A percentile compares a stretch with the other conserved stretches of the same genome.
phyloP scores from a whole-genome alignment of 2,888 invertebrate species.

The Xiphydria camelus region DNA sequence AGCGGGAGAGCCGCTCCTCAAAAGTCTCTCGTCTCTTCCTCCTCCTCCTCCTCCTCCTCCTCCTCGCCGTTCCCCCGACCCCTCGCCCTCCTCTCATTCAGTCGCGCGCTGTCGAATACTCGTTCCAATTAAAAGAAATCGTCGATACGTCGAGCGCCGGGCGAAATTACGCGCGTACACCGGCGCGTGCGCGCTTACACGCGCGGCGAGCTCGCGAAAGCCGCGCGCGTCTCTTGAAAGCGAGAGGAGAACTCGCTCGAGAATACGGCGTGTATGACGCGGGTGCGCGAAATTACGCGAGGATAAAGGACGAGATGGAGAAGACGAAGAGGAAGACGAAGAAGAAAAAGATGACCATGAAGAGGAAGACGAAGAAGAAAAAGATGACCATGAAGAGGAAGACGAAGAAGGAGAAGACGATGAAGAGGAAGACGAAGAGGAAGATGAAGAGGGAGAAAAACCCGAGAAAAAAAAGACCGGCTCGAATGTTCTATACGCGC shows the following conservation, averaged over 20 bases:
- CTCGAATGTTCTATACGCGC: slow-evolving; percentile 2
- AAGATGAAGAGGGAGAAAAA: no score
- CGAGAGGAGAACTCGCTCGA: no score
- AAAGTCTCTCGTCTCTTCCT: no score
- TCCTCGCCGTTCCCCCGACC: not conserved
- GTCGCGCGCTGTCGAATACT: not conserved
- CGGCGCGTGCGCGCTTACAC: slow-evolving; percentile 1
- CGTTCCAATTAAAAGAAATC: no score
- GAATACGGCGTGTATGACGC: not conserved
- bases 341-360: no score
- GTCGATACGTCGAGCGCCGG: not conserved
- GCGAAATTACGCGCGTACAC: not conserved
- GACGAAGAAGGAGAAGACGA: slow-evolving; percentile 9
- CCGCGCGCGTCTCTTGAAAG: no score
- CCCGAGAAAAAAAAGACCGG: slow-evolving; percentile 24
- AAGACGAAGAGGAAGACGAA: no score
- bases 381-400: slow-evolving; percentile 2
- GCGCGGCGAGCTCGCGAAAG: slow-evolving; percentile 7
- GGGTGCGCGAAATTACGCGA: no score
- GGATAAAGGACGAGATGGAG: no score
- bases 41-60: no score
- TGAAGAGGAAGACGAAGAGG: no score
- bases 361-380: no score
- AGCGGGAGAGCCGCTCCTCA: slow-evolving; percentile 28
- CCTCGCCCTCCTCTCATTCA: not conserved